Evolutionary conservation across 2,888 invertebrate species (phyloP), one percentile per base, ranked within the genome.

Genomic region (Mycalesis mineus): DNA sequence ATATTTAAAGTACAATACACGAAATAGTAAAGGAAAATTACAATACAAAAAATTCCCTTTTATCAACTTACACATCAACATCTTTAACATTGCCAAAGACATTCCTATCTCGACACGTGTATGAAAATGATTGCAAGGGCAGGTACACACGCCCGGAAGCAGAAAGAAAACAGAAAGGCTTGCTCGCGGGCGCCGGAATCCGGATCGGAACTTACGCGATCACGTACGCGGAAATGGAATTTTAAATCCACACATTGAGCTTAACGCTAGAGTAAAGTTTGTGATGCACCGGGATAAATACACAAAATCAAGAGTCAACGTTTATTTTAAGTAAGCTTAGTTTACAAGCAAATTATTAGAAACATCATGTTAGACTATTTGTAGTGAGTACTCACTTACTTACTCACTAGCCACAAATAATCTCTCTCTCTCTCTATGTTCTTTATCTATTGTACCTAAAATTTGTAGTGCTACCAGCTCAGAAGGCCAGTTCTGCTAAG

Each of bases 181-280:
- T 63, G 69, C 69, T 64, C 48, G 41, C 51, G 58, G 53, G 58
- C 57, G 65, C 69, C 67, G 70, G 70, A 68, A 68, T 78, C 77
- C 81, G 77, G 79, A 74, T 77, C 78, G 80, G 79, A 85, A 82
- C 75, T 75, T 74, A 75, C 73, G 74, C 73, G 82, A 83, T 81
- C 84, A 78, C 80, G 80, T 77, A 59, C 68, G 60, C 76, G 83
- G 84, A 84, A 86, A 87, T 85, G 82, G 85, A 85, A 85, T 86
- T 86, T 86, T 85, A 85, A 87, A 87, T 84, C 77, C 72, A 68
- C 77, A 77, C 77, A 75, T 79, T 78, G 80, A 78, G 73, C 74
- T 79, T 80, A 77, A 58, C 54, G 54, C 54, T 22, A 3, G 42
- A 8, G 22, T 31, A 31, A 15, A 15, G 15, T 15, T 11, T 8